Evolutionary conservation across 2,888 invertebrate genomes (phyloP).

Genomic region (Pseudococcus longispinus): DNA sequence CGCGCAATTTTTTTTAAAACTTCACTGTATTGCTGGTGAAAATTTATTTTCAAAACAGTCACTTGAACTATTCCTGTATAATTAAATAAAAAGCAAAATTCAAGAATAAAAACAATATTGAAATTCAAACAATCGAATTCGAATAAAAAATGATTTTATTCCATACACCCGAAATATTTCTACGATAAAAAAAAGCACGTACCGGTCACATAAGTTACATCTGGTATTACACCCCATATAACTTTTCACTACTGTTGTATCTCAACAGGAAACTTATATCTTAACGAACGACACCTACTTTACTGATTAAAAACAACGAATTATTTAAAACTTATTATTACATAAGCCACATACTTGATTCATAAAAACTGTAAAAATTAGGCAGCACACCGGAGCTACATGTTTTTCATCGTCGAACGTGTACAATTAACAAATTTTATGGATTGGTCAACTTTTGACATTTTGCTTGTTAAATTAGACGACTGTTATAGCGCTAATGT

Average conservation of each 20-base stretch:
- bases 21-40: not conserved
- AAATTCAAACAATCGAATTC: not conserved
- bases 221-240: not conserved
- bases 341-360: not conserved
- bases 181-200: not conserved
- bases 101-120: not conserved
- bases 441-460: slow-evolving; percentile 55
- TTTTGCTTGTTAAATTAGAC: slow-evolving; percentile 54
- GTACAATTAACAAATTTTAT: slow-evolving; percentile 51
- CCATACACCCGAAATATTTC: not conserved
- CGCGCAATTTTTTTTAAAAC: not conserved
- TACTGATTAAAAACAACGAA: slow-evolving; percentile 22
- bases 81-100: not conserved
- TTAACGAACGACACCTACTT: slow-evolving; percentile 17
- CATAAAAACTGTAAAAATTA: slow-evolving; percentile 14
- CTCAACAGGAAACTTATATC: not conserved
- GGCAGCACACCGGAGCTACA: slow-evolving; percentile 23
- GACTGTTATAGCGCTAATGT: slow-evolving; percentile 29
- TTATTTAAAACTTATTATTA: slow-evolving; percentile 17
- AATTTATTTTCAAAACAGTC: not conserved
- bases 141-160: not conserved
- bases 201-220: not conserved
- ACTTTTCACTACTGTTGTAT: not conserved
- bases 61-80: not conserved
- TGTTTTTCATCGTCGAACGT: not conserved